Evolutionary conservation across 2,888 invertebrate genomes (phyloP).

Genomic region (Xanthia togata): DNA sequence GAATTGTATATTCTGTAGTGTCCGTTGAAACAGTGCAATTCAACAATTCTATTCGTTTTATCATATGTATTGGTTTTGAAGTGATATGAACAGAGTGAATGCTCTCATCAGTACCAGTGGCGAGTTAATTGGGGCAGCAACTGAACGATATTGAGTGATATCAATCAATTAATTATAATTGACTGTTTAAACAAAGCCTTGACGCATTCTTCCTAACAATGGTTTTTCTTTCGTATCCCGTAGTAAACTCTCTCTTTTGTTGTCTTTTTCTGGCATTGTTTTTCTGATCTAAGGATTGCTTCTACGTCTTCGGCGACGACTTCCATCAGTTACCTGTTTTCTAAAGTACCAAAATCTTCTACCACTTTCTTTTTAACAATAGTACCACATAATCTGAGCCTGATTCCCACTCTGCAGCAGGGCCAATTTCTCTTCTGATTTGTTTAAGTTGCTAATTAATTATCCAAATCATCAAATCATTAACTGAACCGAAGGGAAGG

Average conservation of each 20-base stretch:
- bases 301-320: not conserved
- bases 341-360: not conserved
- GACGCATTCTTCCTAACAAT: not conserved
- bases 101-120: constrained; percentile 31
- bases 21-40: not conserved
- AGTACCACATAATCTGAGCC: too few relatives aligned
- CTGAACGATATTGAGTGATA: not conserved
- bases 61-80: constrained; percentile 8
- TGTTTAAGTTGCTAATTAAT: not conserved
- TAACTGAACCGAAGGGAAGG: constrained; percentile 4
- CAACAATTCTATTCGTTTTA: not conserved
- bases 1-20: not conserved
- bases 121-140: constrained; percentile 33
- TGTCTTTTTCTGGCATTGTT: too few relatives aligned
- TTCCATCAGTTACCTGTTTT: too few relatives aligned
- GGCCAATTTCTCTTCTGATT: not conserved
- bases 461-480: constrained; percentile 13
- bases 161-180: not conserved
- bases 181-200: constrained; percentile 1
- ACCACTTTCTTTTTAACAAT: not conserved
- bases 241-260: not conserved
- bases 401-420: not conserved
- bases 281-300: not conserved
- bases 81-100: constrained; percentile 33
- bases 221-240: not conserved